Base-by-base conservation (phyloP, 2,888 invertebrate species). In the Theodoxus fluviatilis region DNA sequence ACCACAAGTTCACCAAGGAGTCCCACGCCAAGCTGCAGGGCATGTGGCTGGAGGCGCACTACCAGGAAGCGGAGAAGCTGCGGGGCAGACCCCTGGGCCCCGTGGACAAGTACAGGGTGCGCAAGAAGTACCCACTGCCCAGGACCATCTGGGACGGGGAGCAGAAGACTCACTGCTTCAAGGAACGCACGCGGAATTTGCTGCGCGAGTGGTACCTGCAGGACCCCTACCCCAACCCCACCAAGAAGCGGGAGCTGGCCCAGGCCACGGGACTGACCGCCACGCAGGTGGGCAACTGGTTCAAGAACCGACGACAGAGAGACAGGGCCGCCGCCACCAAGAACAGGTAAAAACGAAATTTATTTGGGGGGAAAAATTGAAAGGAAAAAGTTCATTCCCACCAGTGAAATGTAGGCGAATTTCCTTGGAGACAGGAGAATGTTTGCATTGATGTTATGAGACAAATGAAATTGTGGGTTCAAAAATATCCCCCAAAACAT, bases 91-190 rank as follows among this genome's bases (percentile, higher is more conserved):
- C 95, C n/a, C 88, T 96, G 68, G 95, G 96, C 0, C 95, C 96
- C 1, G 96, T 96, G 40, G 96, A 96, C 88, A 96, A 96, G 86
- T 96, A 96, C 88, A 90, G 94, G 40, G 95, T 96, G 61, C 89
- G 96, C 61, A 96, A 96, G 91, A 96, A 96, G 91, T 95, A 94
- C 84, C 96, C 96, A 0, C 88, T 95, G 84, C 95, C 95, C 59
- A 89, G 94, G 67, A 96, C 95, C 63, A 96, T 96, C 79, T 96
- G 95, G 95, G 96, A 96, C 88, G 96, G 96, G 63, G 96, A 96
- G 85, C 95, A 96, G 88, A 96, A 96, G 89, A 96, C 95, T 18
- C 96, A 96, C 86, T 96, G 96, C 88, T 96, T 96, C 89, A 96
- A 96, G 83, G 90, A 99, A 89, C 90, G 97, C 76, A 98, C 99